phyloP scores from a whole-genome alignment of 2,113 vertebrate genomes.

The Psettodes erumei region DNA sequence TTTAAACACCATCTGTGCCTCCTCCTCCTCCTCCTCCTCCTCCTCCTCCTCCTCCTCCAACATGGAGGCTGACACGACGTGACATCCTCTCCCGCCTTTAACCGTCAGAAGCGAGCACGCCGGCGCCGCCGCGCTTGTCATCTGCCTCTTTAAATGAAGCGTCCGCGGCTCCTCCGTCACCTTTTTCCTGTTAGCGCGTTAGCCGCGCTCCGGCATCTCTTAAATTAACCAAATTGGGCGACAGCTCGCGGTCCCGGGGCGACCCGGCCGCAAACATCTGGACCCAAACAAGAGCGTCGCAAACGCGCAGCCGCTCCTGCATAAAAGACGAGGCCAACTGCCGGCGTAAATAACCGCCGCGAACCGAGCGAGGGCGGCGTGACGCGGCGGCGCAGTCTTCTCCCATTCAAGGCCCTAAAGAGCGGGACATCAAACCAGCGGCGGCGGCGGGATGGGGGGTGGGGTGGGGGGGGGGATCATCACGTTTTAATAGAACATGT shows the following conservation, averaged over 20 bases:
- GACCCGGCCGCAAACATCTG: slow-evolving; percentile 70
- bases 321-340: slow-evolving; percentile 75
- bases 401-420: slow-evolving; percentile 83
- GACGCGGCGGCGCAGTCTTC: slow-evolving; percentile 60
- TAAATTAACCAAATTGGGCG: slow-evolving; percentile 72
- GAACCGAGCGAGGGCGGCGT: slow-evolving; percentile 30
- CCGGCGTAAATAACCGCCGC: slow-evolving; percentile 56
- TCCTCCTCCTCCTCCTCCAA: background rate
- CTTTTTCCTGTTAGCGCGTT: slow-evolving; percentile 53
- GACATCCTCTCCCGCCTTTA: slow-evolving; percentile 22
- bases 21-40: background rate
- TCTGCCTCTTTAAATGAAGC: slow-evolving; percentile 16
- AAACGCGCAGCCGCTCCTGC: slow-evolving; percentile 56
- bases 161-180: slow-evolving; percentile 42
- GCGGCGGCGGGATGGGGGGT: slow-evolving; percentile 45
- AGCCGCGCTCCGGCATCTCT: slow-evolving; percentile 46
- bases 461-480: slow-evolving; percentile 75
- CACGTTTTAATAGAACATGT: slow-evolving; percentile 84
- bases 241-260: slow-evolving; percentile 52
- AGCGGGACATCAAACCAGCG: slow-evolving; percentile 77
- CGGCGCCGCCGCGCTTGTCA: background rate
- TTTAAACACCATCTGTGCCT: slow-evolving; percentile 55
- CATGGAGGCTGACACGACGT: slow-evolving; percentile 25
- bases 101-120: slow-evolving; percentile 32
- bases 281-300: slow-evolving; percentile 72